Base-by-base conservation (phyloP, 2,113 vertebrate species). In the Oryzias melastigma region DNA sequence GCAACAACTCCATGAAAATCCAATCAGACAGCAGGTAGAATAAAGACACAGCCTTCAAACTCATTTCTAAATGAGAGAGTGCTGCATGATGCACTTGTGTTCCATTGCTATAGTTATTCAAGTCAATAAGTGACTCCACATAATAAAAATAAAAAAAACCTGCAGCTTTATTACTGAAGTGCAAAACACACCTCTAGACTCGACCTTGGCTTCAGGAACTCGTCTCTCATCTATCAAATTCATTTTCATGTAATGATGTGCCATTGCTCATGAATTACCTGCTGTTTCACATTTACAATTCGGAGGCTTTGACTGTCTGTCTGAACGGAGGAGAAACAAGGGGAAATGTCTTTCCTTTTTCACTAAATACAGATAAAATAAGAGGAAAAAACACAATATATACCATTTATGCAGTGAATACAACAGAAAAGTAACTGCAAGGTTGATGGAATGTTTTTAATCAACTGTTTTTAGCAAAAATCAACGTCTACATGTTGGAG, bases 231-330 rank as follows among this genome's bases (percentile, higher is more conserved):
- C 58, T 43, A 56, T 68, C 69, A 74, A 71, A 80, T 62, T 80
- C 16, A 81, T 86, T 86, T 86, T 56, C 57, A 63, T 58, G 13
- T 75, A 79, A 75, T 75, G 71, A 77, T 76, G 68, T 73, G 62
- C 41, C 49, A 56, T 45, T 80, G 73, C 62, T 74, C 72, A 66
- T 62, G 77, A 82, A 81, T 65, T 70, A 63, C 44, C 64, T 67
- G 55, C 64, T 35, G 49, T 77, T 73, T 83, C 55, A 52, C 52
- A 45, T 42, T 56, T 52, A 49, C 48, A 65, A 76, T 78, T 68
- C 58, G 73, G 58, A 52, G 53, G 56, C 53, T 17, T 57, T 1
- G 8, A 35, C 17, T 51, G 64, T 53, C 24, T 29, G 48, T 44
- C 40, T 51, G 55, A 58, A 5, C 8, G 44, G 42, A 15, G 24